Evolutionary conservation across 2,113 vertebrate species (phyloP), one percentile per base, ranked within the genome.

Genomic region (Nettapus auritus): DNA sequence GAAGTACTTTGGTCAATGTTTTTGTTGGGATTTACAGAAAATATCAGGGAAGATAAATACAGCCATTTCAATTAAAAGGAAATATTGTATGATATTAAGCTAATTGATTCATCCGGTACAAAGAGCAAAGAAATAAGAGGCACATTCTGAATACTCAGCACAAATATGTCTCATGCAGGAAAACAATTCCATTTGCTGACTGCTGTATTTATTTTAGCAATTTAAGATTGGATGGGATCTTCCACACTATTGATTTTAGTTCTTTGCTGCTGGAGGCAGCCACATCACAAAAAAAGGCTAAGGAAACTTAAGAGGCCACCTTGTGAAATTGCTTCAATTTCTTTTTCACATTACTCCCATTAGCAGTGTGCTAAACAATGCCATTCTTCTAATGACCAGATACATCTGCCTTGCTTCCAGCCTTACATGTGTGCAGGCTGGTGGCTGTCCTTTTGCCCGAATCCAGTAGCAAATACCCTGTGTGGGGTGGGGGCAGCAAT

Each of bases 121-220:
- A 56, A 21, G 17, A 4, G 12, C 7, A 60, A 75, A 75, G 10
- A 40, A 68, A 52, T 8, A 6, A 12, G 36, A 38, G 13, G 12
- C 7, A 2, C 14, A 26, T 84, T 26, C 31, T 87, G 6, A 3
- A 21, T 7, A 11, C 0, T 0, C 6, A 23, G 25, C 5, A 25
- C 13, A 36, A 44, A 71, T 46, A 26, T 0, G 9, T 9, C 48
- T 33, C 9, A 2, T 17, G 10, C 31, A 12, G 31, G 21, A 48
- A 44, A 42, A 26, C 6, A 26, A 5, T 3, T 33, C 11, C 0
- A 2, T 26, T 31, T 68, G 44, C 34, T 23, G 10, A 25, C 29
- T 11, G 50, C 26, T 29, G 8, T 6, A 55, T 18, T 12, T 4
- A 20, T 20, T 63, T 14, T 2, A 42, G 48, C 42, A 28, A 14